phyloP scores from a whole-genome alignment of 2,113 vertebrate species.

The Tapirus terrestris region DNA sequence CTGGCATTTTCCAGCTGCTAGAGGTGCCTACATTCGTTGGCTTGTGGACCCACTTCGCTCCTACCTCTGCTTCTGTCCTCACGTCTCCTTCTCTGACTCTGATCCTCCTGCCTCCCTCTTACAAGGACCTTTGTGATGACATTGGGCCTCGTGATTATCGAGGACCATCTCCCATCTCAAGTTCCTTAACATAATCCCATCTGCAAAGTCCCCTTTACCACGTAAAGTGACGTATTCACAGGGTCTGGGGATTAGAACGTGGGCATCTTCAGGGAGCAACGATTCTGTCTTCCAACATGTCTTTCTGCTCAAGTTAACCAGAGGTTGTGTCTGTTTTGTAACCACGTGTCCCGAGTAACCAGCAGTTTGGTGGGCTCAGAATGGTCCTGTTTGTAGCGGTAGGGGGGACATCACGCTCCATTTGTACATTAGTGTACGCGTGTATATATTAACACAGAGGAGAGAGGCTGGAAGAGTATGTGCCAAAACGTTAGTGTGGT shows the following conservation, averaged over 20 bases:
- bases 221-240: rapidly evolving
- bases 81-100: rapidly evolving
- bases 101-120: background rate
- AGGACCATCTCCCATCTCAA: rapidly evolving
- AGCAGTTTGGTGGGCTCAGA: background rate
- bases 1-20: background rate
- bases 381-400: rapidly evolving
- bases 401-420: rapidly evolving
- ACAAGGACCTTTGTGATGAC: no score
- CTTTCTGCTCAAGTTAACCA: background rate
- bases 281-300: rapidly evolving
- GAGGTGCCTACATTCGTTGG: background rate
- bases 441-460: rapidly evolving
- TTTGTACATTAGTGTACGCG: rapidly evolving
- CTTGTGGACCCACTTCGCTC: rapidly evolving
- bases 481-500: rapidly evolving
- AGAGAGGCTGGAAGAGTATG: rapidly evolving
- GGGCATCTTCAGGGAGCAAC: no score
- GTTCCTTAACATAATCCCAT: rapidly evolving
- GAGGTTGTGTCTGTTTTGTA: no score
- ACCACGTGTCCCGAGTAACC: background rate
- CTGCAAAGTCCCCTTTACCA: background rate
- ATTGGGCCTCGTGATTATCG: no score
- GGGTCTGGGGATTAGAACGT: background rate
- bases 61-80: background rate